Conservation (phyloP, 2,888 invertebrate species). For the Hypercompe scribonia region DNA sequence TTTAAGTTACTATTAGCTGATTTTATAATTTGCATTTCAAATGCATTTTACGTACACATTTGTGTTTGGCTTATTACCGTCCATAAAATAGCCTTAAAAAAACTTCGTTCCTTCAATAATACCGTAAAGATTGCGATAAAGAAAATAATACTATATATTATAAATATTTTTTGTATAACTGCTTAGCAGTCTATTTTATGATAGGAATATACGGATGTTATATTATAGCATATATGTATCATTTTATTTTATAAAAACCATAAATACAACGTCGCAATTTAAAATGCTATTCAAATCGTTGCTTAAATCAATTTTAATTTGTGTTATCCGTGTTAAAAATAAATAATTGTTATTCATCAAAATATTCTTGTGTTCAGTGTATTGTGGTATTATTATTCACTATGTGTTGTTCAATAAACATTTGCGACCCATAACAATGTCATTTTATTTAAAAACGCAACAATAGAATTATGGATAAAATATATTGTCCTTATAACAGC, state of each 20-base stretch:
- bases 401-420: conserved; percentile 63
- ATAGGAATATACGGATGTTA: conserved; percentile 48
- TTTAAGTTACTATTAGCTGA: conserved; percentile 57
- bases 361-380: conserved; percentile 38
- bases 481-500: not conserved
- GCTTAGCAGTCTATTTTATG: conserved; percentile 64
- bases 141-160: conserved; percentile 16
- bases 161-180: conserved; percentile 50
- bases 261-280: conserved; percentile 25
- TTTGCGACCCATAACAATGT: conserved; percentile 48
- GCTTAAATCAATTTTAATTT: conserved; percentile 23
- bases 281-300: conserved; percentile 34
- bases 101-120: conserved; percentile 36
- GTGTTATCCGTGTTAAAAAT: conserved; percentile 6
- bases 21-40: conserved; percentile 66
- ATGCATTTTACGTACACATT: conserved; percentile 62
- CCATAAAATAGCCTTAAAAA: conserved; percentile 53
- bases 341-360: conserved; percentile 22
- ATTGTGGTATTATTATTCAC: conserved; percentile 37
- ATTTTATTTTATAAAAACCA: conserved; percentile 11
- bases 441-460: conserved; percentile 17
- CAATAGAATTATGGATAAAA: not conserved
- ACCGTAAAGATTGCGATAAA: conserved; percentile 25
- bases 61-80: conserved; percentile 71
- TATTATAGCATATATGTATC: conserved; percentile 30